Evolutionary conservation across 1,140 invertebrate species (phyloP).

Genomic region (Drosophila oshimai): DNA sequence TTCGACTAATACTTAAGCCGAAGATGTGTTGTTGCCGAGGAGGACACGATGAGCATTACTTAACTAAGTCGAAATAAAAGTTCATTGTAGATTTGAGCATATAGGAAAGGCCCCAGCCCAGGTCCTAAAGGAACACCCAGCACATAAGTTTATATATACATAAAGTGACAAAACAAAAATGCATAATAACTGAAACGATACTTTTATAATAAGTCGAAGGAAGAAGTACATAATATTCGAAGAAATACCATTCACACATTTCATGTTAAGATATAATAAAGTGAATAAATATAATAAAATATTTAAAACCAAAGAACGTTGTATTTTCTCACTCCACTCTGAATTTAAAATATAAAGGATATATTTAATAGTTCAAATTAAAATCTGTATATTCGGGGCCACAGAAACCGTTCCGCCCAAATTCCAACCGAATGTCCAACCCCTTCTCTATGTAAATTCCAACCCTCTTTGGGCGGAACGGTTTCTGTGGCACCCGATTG

Average conservation of each 20-base stretch:
- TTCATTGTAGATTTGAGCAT: slow-evolving; percentile 79
- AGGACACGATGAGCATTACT: slow-evolving; percentile 35
- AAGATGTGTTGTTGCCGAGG: background rate
- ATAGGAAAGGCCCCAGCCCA: slow-evolving; percentile 43
- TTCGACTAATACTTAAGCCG: slow-evolving; percentile 24
- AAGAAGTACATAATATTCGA: slow-evolving; percentile 45
- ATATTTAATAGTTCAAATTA: no score
- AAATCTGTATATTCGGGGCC: no score
- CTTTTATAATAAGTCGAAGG: slow-evolving; percentile 65
- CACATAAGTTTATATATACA: slow-evolving; percentile 77
- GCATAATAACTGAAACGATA: slow-evolving; percentile 60
- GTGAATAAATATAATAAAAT: slow-evolving; percentile 73
- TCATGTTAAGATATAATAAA: slow-evolving; percentile 76
- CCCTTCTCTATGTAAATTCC: no score
- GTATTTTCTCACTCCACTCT: no score
- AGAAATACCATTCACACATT: slow-evolving; percentile 60
- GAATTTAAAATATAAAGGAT: no score
- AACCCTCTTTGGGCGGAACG: no score
- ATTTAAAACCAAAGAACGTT: slow-evolving; percentile 44
- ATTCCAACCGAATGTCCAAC: no score
- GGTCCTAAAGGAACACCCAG: slow-evolving; percentile 48
- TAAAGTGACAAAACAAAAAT: slow-evolving; percentile 41
- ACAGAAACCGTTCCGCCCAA: no score
- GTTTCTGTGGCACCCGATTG: no score
- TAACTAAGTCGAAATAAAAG: slow-evolving; percentile 60